Conservation (phyloP, 1,140 invertebrate genomes). For the Ceratitis capitata region DNA sequence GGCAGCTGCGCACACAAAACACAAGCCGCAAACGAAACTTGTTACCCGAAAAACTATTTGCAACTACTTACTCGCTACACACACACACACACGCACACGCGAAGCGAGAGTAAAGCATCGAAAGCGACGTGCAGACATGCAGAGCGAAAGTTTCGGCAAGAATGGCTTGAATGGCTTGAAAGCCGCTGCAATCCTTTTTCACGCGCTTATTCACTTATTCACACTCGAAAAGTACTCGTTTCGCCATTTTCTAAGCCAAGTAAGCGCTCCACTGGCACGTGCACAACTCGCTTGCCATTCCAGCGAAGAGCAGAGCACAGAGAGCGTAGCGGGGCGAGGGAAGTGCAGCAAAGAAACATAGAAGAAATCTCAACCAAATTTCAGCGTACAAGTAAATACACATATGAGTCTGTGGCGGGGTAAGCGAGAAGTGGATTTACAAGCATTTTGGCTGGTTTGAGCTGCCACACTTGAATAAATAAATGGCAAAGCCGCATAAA, state of each 20-base stretch:
- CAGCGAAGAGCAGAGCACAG: too few relatives aligned
- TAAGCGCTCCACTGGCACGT: slow-evolving; percentile 23
- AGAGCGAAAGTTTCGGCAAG: neutral
- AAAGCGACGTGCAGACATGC: neutral
- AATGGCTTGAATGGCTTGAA: neutral
- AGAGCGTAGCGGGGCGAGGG: neutral
- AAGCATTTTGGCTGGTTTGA: neutral
- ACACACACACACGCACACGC: too few relatives aligned
- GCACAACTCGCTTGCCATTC: neutral
- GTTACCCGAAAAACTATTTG: slow-evolving; percentile 33
- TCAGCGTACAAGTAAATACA: neutral
- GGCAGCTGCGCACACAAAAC: neutral
- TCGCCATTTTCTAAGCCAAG: slow-evolving; percentile 21
- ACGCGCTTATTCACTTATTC: slow-evolving; percentile 15
- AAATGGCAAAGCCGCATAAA: slow-evolving; percentile 22
- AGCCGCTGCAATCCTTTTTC: neutral
- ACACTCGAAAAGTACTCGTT: slow-evolving; percentile 22
- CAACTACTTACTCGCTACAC: too few relatives aligned
- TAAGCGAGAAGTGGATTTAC: neutral
- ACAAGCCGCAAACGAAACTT: slow-evolving; percentile 1
- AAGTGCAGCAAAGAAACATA: neutral
- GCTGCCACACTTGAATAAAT: slow-evolving; percentile 22
- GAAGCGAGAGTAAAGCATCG: too few relatives aligned
- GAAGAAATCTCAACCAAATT: neutral
- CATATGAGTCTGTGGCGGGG: neutral